Conservation (phyloP, 2,113 vertebrate species). For the Podilymbus podiceps region DNA sequence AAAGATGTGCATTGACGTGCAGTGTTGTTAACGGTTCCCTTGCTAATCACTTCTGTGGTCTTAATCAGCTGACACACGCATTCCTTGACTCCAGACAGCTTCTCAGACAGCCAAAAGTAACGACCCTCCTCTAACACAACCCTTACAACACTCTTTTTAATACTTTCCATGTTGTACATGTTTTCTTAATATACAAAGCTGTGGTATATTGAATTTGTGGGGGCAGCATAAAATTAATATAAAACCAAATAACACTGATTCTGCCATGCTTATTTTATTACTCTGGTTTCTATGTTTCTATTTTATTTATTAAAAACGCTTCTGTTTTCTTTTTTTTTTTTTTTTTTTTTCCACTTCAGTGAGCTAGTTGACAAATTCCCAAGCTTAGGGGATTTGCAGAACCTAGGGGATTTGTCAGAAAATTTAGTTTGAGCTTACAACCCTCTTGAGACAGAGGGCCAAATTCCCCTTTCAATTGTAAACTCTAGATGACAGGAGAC, state of each 20-base stretch:
- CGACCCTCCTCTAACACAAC: neutral
- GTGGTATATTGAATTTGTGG: neutral
- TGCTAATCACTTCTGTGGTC: slow-evolving; percentile 25
- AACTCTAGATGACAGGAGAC: neutral
- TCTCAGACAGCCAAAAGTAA: neutral
- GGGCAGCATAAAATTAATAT: neutral
- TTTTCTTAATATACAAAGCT: slow-evolving; percentile 29
- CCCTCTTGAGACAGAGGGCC: neutral
- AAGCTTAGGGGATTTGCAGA: neutral
- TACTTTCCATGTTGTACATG: slow-evolving; percentile 12
- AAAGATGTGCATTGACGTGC: slow-evolving; percentile 7
- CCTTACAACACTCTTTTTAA: slow-evolving; percentile 8
- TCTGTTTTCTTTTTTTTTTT: too few species aligned
- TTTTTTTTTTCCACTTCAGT: neutral
- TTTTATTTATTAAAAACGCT: neutral
- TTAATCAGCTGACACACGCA: slow-evolving; percentile 36
- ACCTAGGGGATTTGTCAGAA: neutral
- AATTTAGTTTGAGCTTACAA: neutral
- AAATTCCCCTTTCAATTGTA: neutral
- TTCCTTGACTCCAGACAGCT: neutral
- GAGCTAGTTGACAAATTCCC: neutral
- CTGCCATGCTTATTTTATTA: neutral
- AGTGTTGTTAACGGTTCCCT: neutral
- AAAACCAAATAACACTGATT: neutral
- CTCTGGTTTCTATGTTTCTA: neutral